Evolutionary conservation across 2,888 invertebrate species (phyloP).

Genomic region (Rhogogaster chlorosoma): DNA sequence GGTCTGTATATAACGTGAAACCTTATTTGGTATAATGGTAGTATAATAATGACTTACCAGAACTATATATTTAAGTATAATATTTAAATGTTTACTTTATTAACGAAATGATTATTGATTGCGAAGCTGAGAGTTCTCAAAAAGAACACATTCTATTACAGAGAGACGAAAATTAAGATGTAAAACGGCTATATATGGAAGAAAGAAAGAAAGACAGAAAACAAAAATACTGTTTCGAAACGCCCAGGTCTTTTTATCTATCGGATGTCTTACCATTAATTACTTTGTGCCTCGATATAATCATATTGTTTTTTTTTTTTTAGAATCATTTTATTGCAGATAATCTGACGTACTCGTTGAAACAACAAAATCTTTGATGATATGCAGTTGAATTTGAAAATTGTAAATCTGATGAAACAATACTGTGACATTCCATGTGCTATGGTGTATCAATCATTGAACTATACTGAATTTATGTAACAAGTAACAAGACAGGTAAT

Average conservation of each 20-base stretch:
- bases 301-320: neutral
- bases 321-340: neutral
- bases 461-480: neutral
- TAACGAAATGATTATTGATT: neutral
- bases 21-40: neutral
- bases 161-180: neutral
- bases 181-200: neutral
- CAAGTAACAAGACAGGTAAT: neutral
- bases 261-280: neutral
- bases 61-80: neutral
- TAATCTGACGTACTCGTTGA: neutral
- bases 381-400: neutral
- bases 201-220: no score
- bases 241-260: neutral
- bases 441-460: slow-evolving; percentile 8
- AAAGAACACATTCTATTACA: neutral
- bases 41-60: neutral
- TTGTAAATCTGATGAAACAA: neutral
- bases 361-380: neutral
- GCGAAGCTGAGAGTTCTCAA: neutral
- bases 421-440: neutral
- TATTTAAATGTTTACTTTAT: slow-evolving; percentile 2
- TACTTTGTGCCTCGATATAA: neutral
- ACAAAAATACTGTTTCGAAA: neutral
- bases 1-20: neutral